Evolutionary conservation across 1,140 invertebrate genomes (phyloP), one percentile per base, ranked within the genome.

Genomic region (Drosophila seguyi): DNA sequence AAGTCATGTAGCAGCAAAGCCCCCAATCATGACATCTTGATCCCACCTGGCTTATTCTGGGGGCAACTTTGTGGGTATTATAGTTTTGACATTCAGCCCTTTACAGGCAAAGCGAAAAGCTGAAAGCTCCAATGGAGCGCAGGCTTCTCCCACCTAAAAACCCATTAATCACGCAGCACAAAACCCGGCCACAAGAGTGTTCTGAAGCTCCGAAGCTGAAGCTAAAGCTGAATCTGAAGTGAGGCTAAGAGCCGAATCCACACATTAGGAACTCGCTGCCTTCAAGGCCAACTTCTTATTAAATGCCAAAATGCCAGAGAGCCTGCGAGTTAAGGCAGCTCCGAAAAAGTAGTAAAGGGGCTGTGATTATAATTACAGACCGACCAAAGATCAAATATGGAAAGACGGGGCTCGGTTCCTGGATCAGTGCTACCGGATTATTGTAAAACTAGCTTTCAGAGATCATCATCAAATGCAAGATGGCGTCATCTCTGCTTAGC

Each of bases 271-370:
- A 80, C 72, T 83, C 65, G 84, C 79, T 60, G 85, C 85, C 44
- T 75, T 80, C 84, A 88, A 88, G 84, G 84, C 85, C 77, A 88
- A 88, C 84, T 90, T 88, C 84, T 88, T 90, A 75, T 84, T 88
- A 88, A 88, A 88, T 88, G 84, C 85, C 84, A 88, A 88, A 77
- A 81, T 84, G 85, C 78, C n/a, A n/a, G 72, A 55, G 80, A 81
- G 77, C 72, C 57, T 63, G 55, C 42, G 66, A 57, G 48, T 53
- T 47, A 60, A 47, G 75, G 22, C 53, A 57, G 38, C 62, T 48
- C 50, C 55, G 11, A 27, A 47, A 62, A 73, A 61, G 58, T 76
- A 60, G 61, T 60, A 78, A 59, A 62, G 45, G 57, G 50, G 60
- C 29, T 41, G 79, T 36, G 79, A 76, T 67, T 65, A 73, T 84